Base-by-base conservation (phyloP, 2,113 vertebrate species). In the Oreotrochilus melanogaster region DNA sequence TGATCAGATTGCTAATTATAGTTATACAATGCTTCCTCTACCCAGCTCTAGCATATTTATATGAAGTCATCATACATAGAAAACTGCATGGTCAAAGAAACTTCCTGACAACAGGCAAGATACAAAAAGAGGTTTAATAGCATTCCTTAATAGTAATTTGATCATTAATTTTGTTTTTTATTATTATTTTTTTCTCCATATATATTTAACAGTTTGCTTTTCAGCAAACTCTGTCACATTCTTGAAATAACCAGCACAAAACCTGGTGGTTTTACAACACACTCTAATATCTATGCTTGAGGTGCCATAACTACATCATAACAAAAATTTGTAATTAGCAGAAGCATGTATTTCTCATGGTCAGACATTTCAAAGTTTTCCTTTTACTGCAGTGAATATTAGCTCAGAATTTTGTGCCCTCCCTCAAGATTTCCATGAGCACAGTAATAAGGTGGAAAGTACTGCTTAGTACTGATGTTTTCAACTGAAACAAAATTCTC, bases 271-370 rank as follows among this genome's bases (percentile, higher is more conserved):
- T 37, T n/a, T 58, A 60, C 48, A 42, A 3, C 28, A 12, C 7
- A 16, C 6, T 21, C 6, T 21, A 14, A 17, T 1, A 0, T n/a
- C 27, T 1, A 0, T 13, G 14, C 33, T 14, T n/a, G n/a, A 51
- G n/a, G 7, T 86, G n/a, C 42, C 5, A 2, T 18, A 33, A 61
- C 22, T n/a, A 48, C 37, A 33, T 4, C 23, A 3, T 8, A 57
- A 53, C 14, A 43, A 23, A 71, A 76, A n/a, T 23, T 42, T 10
- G 31, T 19, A 11, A 31, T 8, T 17, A 24, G 57, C 21, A 39
- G 15, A 21, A 43, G 18, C 18, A 37, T 10, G 35, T 37, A 37
- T 37, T 37, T 37, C 35, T 37, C 54, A 16, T 3, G 10, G 30
- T 17, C 35, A 37, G 35, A 37, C 35, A 37, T 37, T 37, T 37